phyloP scores from a whole-genome alignment of 2,797 vertebrate genomes.

The Hyperoplus immaculatus region DNA sequence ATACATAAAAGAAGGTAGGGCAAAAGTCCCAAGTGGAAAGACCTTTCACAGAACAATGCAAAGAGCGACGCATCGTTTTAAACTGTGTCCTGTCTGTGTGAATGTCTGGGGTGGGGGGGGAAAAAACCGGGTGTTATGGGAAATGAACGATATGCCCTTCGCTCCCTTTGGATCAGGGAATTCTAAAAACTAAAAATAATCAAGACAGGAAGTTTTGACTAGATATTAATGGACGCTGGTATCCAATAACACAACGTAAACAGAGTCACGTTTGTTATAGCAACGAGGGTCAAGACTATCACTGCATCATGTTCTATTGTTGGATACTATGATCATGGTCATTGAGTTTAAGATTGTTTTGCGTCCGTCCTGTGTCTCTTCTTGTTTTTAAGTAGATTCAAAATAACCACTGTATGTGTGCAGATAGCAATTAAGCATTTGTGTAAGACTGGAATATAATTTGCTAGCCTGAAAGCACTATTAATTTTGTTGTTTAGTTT shows the following conservation, averaged over 20 bases:
- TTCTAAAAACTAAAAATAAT: slow-evolving; percentile 59
- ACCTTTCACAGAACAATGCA: slow-evolving; percentile 52
- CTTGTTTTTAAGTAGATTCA: neutral
- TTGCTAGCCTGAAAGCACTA: no score
- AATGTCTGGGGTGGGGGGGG: slow-evolving; percentile 9
- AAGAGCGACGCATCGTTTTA: neutral
- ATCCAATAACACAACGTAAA: slow-evolving; percentile 62
- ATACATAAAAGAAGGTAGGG: no score
- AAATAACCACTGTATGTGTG: neutral
- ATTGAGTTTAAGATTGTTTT: neutral
- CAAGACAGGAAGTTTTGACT: slow-evolving; percentile 60
- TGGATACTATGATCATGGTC: neutral
- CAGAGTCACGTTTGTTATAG: neutral
- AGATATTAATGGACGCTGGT: slow-evolving; percentile 37
- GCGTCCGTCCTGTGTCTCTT: neutral
- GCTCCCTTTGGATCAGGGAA: slow-evolving; percentile 26
- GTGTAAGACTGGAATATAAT: no score
- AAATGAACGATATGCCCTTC: slow-evolving; percentile 41
- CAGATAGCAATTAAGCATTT: no score
- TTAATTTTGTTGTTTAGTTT: no score
- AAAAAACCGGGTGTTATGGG: slow-evolving; percentile 12
- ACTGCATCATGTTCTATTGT: neutral
- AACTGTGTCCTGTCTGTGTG: slow-evolving; percentile 23
- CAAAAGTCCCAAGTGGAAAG: slow-evolving; percentile 25
- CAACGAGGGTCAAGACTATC: neutral